phyloP scores from a whole-genome alignment of 92 coral and sea anemone species.

The Anthopleura xanthogrammica region DNA sequence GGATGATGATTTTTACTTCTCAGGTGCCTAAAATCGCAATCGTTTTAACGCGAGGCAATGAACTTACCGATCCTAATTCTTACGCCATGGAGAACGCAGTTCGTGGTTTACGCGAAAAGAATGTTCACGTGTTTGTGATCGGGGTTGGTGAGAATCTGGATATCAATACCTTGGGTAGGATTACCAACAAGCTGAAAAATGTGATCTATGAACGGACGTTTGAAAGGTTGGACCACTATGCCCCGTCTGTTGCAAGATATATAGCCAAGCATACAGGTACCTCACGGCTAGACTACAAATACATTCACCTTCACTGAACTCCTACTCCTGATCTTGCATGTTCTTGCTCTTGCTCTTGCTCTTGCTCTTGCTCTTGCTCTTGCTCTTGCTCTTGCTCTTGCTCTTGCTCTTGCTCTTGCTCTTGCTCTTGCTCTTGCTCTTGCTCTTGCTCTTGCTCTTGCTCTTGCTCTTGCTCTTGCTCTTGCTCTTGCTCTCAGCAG shows the following conservation, averaged over 20 bases:
- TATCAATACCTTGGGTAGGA: slow-evolving; percentile 21
- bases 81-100: slow-evolving; percentile 41
- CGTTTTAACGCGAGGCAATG: slow-evolving; percentile 53
- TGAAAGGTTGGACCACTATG: slow-evolving; percentile 46
- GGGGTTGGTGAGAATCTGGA: slow-evolving; percentile 56
- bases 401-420: no score
- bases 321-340: no score
- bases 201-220: slow-evolving; percentile 57
- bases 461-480: no score
- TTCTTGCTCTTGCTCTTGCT: no score
- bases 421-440: no score
- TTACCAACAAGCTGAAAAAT: slow-evolving; percentile 40
- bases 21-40: slow-evolving; percentile 69
- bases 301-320: no score
- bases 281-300: neutral
- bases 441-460: no score
- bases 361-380: no score
- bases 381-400: no score
- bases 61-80: slow-evolving; percentile 47
- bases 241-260: slow-evolving; percentile 63
- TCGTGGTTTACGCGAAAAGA: slow-evolving; percentile 58
- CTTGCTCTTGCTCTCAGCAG: no score
- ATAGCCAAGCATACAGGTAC: slow-evolving; percentile 68
- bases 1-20: neutral
- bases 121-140: slow-evolving; percentile 65